These are phyloP conservation scores for Parazoanthus swiftii DNA, from an alignment of 92 coral and sea anemone genomes.

Conservation along the genomic window DNA sequence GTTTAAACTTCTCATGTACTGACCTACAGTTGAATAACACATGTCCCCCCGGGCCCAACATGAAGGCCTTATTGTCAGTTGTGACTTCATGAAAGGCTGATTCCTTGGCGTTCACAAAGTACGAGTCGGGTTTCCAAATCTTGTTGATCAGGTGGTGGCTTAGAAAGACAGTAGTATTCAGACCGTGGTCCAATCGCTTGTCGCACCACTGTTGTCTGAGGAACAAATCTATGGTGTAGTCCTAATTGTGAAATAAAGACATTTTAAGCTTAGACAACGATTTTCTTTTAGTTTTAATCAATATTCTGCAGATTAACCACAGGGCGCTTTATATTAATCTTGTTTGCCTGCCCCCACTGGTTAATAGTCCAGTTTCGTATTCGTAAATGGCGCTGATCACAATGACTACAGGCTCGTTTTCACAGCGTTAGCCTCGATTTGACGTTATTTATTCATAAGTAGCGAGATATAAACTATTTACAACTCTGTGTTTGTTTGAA, in stretches of 20 bases:
- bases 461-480: too few relatives aligned
- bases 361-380: too few relatives aligned
- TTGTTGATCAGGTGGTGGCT: constrained; percentile 38
- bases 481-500: too few relatives aligned
- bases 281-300: too few relatives aligned
- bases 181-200: constrained; percentile 47
- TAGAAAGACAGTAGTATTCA: constrained; percentile 26
- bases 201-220: constrained; percentile 52
- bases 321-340: too few relatives aligned
- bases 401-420: neutral
- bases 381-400: neutral
- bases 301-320: too few relatives aligned
- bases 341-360: too few relatives aligned
- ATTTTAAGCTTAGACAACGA: too few relatives aligned
- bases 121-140: constrained; percentile 55
- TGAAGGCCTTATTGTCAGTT: constrained; percentile 40
- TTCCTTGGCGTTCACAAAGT: constrained; percentile 58
- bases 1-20: neutral
- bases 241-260: constrained; percentile 20
- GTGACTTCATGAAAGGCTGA: constrained; percentile 56
- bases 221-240: constrained; percentile 49
- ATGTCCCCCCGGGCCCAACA: constrained; percentile 49
- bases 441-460: too few relatives aligned
- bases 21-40: constrained; percentile 42
- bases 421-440: too few relatives aligned